Percentiles rank a stretch among this genome's conserved stretches.
Evolutionary conservation across 2,888 invertebrate genomes (phyloP).

Genomic region (Achlya flavicornis): DNA sequence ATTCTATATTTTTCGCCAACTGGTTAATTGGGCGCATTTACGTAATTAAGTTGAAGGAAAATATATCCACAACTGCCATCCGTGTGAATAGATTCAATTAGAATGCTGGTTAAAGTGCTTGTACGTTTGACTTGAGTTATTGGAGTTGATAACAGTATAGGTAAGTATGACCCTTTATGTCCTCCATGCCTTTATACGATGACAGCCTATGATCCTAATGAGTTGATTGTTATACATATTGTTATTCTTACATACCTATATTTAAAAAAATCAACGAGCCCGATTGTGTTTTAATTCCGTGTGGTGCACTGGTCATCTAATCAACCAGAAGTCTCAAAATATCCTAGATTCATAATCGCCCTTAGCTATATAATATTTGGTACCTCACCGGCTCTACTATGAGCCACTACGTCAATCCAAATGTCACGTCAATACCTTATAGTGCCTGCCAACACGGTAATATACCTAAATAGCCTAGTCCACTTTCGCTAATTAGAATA

Average conservation of each 20-base stretch:
- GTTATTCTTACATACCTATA: too few relatives aligned
- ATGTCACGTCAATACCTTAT: slow-evolving; percentile 7
- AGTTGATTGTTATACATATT: background rate
- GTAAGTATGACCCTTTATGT: background rate
- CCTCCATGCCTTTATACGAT: background rate
- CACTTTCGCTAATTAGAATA: slow-evolving; percentile 57
- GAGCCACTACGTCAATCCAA: slow-evolving; percentile 1
- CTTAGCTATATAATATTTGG: background rate
- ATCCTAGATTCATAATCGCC: too few relatives aligned
- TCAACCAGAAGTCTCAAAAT: too few relatives aligned
- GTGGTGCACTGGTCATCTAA: too few relatives aligned
- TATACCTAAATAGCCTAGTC: slow-evolving; percentile 24
- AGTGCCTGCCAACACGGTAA: slow-evolving; percentile 17
- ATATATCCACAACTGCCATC: slow-evolving; percentile 23
- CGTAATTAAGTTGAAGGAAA: slow-evolving; percentile 15
- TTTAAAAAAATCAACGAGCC: too few relatives aligned
- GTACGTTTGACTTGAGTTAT: background rate
- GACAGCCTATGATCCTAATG: background rate
- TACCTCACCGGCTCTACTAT: background rate
- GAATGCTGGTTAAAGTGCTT: background rate
- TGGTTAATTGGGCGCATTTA: slow-evolving; percentile 20
- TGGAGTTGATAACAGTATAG: background rate
- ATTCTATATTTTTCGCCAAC: too few relatives aligned
- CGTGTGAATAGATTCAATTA: slow-evolving; percentile 26
- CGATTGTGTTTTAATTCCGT: too few relatives aligned